Base-by-base conservation (phyloP, 2,797 vertebrate genomes). In the Xiphorhynchus erythropygius region DNA sequence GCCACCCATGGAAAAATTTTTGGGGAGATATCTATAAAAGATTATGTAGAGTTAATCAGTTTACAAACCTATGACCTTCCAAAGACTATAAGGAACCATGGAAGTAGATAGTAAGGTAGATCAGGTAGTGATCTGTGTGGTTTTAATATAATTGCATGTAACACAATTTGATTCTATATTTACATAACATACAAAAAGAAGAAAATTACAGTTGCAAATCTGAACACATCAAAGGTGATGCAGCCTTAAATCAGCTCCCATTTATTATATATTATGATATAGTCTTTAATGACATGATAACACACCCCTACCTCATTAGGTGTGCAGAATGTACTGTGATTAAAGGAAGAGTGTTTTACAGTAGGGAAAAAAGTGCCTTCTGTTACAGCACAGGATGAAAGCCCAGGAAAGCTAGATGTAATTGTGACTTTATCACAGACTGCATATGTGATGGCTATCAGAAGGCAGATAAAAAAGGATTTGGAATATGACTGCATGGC, bases 331-430 rank as follows among this genome's bases (percentile, higher is more conserved):
- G 37, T 74, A 55, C 84, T 84, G 76, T 96, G 93, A 96, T 96
- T 97, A 96, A 96, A 92, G 89, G 81, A 71, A 92, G 77, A 92
- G 68, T 91, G 52, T 79, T 95, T 86, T 96, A 93, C 87, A 83
- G 93, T n/a, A 81, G 59, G 84, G 52, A 93, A 95, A 84, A 96
- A 96, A 91, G 68, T 59, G 91, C 94, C 92, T 91, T 94, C 94
- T 96, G 94, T 92, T 96, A 81, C 35, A 32, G 63, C 37, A 52
- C 35, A 87, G 82, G 90, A 95, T 96, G 69, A 96, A 96, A 96
- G 92, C 89, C 33, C 33, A 71, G 71, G 82, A 83, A 93, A 92
- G 71, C 35, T 47, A 47, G n/a, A 64, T 77, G 22, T 88, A 90
- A 56, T 60, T 18, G 1, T 87, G 53, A 47, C 79, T 95, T 82